These are phyloP conservation scores for Lithodes maja DNA, from an alignment of 2,888 invertebrate species.

Conservation along the genomic window DNA sequence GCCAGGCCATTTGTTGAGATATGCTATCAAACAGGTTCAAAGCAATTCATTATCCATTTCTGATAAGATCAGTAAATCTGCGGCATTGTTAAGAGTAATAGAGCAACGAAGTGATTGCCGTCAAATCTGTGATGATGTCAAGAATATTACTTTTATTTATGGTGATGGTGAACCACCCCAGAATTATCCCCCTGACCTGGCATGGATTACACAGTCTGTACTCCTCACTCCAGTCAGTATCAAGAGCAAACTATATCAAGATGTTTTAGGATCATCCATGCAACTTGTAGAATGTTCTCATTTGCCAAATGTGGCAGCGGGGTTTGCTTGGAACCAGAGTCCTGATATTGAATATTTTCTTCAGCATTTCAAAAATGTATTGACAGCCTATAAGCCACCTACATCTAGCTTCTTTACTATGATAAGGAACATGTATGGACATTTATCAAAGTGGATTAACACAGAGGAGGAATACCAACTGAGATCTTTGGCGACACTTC, in stretches of 20 bases:
- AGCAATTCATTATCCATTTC: background rate
- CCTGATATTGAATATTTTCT: background rate
- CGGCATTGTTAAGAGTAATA: background rate
- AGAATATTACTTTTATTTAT: constrained; percentile 15
- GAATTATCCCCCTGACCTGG: constrained; percentile 2
- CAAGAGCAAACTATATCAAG: background rate
- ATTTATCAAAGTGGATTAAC: background rate
- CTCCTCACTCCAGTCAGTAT: background rate
- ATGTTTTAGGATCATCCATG: background rate
- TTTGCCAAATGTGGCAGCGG: background rate
- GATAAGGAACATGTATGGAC: constrained; percentile 12
- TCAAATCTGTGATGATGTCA: constrained; percentile 25
- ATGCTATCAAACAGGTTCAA: background rate
- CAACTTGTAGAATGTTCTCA: background rate
- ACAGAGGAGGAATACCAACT: background rate
- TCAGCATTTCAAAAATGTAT: constrained; percentile 6
- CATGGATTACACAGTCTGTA: constrained; percentile 9
- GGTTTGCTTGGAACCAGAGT: background rate
- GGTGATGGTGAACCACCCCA: constrained; percentile 12
- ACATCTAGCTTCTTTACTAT: background rate
- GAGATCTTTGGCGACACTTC: background rate
- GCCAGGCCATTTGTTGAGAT: background rate
- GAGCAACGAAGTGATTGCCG: constrained; percentile 15
- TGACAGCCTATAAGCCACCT: background rate
- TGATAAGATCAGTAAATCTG: constrained; percentile 13